Evolutionary conservation across 2,113 vertebrate genomes (phyloP).

Genomic region (Amia ocellicauda): DNA sequence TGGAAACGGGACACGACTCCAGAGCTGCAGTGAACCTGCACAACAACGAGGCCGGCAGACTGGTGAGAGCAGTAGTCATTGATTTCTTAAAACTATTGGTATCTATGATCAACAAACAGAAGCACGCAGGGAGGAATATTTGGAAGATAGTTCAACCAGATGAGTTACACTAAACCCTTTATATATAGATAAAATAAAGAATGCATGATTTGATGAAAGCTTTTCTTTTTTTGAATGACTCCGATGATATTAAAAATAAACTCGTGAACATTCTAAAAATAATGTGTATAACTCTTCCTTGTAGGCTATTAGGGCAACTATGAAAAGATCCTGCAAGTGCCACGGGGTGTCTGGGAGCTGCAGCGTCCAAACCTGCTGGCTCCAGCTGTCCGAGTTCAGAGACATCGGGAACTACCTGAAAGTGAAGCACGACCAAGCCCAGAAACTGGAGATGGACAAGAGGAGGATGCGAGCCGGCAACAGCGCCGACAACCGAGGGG

Average conservation of each 20-base stretch:
- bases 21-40: conserved; percentile 91
- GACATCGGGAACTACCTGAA: conserved; percentile 88
- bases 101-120: neutral
- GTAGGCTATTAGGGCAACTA: conserved; percentile 82
- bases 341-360: conserved; percentile 96
- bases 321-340: conserved; percentile 90
- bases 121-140: too few species aligned
- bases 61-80: conserved; percentile 78
- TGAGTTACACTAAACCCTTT: too few species aligned
- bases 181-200: too few species aligned
- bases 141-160: too few species aligned
- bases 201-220: too few species aligned
- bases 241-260: too few species aligned
- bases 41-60: conserved; percentile 89
- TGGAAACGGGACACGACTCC: conserved; percentile 87
- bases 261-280: too few species aligned
- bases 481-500: conserved; percentile 79
- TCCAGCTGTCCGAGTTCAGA: conserved; percentile 86
- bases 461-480: conserved; percentile 74
- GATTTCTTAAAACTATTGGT: neutral
- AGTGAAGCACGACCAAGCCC: conserved; percentile 78
- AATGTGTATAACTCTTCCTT: too few species aligned
- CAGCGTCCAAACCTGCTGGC: conserved; percentile 94
- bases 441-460: conserved; percentile 91
- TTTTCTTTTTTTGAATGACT: too few species aligned